A percentile compares a stretch with the other conserved stretches of the same genome.
phyloP scores from a whole-genome alignment of 2,888 invertebrate genomes.

The Noctua janthina region DNA sequence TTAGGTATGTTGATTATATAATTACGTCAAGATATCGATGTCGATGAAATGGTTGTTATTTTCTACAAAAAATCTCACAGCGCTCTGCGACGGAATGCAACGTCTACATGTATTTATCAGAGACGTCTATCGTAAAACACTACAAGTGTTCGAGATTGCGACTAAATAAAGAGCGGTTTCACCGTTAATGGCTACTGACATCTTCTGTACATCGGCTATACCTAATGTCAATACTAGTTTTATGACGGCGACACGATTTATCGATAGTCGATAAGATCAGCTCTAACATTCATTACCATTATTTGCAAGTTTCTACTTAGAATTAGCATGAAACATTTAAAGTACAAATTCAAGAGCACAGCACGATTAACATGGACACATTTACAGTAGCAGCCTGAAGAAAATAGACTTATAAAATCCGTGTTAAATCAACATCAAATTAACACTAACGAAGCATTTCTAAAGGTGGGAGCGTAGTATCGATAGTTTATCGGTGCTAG shows the following conservation, averaged over 20 bases:
- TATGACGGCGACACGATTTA: constrained; percentile 69
- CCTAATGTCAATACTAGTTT: constrained; percentile 77
- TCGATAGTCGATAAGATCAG: constrained; percentile 72
- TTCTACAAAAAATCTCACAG: constrained; percentile 68
- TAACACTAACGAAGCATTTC: constrained; percentile 43
- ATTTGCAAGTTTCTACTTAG: constrained; percentile 46
- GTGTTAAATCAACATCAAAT: constrained; percentile 44
- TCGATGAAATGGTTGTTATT: constrained; percentile 75
- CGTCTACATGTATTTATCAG: constrained; percentile 72
- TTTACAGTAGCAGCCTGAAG: neutral
- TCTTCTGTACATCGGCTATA: constrained; percentile 80
- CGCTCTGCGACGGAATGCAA: constrained; percentile 69
- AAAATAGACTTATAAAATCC: constrained; percentile 37
- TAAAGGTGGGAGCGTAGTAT: constrained; percentile 59
- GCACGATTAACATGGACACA: constrained; percentile 7
- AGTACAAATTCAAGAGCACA: constrained; percentile 15
- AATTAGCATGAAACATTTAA: constrained; percentile 47
- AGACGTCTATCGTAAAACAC: constrained; percentile 75
- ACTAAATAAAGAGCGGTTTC: constrained; percentile 84
- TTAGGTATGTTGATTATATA: constrained; percentile 76
- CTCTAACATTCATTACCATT: constrained; percentile 39
- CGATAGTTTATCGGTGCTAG: constrained; percentile 68
- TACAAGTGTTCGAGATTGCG: constrained; percentile 77
- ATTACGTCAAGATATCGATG: constrained; percentile 74
- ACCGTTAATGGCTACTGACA: constrained; percentile 84